phyloP scores from a whole-genome alignment of 2,888 invertebrate species.

The Nymphalis urticae region DNA sequence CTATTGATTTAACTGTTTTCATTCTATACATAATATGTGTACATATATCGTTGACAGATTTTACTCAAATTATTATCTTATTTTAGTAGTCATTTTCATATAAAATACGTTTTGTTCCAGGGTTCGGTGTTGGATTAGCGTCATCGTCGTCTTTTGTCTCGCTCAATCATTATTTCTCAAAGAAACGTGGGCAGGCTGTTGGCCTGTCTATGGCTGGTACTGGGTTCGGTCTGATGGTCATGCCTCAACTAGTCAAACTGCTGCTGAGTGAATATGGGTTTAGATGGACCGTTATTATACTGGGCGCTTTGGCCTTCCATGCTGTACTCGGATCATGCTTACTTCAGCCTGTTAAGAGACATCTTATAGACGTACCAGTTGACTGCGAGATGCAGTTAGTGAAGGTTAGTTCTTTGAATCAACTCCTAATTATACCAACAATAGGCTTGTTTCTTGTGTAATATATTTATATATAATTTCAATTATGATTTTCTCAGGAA shows the following conservation, averaged over 20 bases:
- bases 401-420: constrained; percentile 54
- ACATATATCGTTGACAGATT: no score
- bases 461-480: no score
- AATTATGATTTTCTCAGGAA: constrained; percentile 66
- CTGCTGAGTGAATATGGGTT: constrained; percentile 84
- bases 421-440: no score
- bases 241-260: constrained; percentile 87
- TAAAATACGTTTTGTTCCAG: constrained; percentile 61
- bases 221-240: constrained; percentile 88
- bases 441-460: no score
- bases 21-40: no score
- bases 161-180: constrained; percentile 88
- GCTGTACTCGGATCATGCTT: constrained; percentile 85
- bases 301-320: constrained; percentile 86
- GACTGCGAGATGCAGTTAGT: constrained; percentile 77
- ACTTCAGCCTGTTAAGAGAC: constrained; percentile 87
- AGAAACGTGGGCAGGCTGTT: constrained; percentile 89
- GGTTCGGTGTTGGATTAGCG: constrained; percentile 88
- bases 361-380: constrained; percentile 83
- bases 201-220: constrained; percentile 91
- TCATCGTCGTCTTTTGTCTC: constrained; percentile 90
- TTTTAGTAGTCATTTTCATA: neutral
- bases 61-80: no score
- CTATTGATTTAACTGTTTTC: no score
- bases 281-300: constrained; percentile 85